Percentiles rank a stretch among this genome's conserved stretches.
Evolutionary conservation across 2,888 invertebrate genomes (phyloP).

Genomic region (Ischnura elegans): DNA sequence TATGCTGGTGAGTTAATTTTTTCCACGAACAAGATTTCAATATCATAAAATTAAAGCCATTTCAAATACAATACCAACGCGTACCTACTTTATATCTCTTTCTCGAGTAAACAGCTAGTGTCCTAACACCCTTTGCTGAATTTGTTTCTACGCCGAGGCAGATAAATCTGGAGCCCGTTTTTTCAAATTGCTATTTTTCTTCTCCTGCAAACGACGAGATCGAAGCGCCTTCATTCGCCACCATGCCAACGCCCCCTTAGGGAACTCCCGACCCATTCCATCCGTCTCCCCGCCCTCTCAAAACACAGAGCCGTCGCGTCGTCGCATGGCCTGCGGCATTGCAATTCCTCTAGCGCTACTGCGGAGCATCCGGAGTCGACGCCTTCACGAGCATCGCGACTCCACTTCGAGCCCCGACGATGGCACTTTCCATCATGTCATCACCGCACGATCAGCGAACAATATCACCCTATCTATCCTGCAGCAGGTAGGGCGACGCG

Average conservation of each 20-base stretch:
- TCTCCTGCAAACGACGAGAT: neutral
- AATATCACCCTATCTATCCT: neutral
- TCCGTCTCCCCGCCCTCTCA: neutral
- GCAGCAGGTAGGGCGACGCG: neutral
- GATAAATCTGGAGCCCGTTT: too few species aligned
- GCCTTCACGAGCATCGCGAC: neutral
- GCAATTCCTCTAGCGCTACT: neutral
- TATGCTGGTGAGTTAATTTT: too few species aligned
- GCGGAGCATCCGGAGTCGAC: neutral
- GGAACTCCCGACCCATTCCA: neutral
- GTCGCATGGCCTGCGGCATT: conserved; percentile 30
- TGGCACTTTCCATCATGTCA: neutral
- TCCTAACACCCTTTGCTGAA: too few species aligned
- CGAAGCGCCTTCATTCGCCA: neutral
- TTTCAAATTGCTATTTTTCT: neutral
- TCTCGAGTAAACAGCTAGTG: too few species aligned
- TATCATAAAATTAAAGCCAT: too few species aligned
- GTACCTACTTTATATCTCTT: too few species aligned
- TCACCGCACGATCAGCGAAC: neutral
- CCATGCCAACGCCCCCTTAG: neutral
- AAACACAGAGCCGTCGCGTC: neutral
- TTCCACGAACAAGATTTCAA: too few species aligned
- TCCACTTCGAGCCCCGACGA: conserved; percentile 8
- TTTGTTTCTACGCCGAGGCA: too few species aligned
- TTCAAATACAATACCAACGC: too few species aligned